Base-by-base conservation (phyloP, 2,113 vertebrate genomes). In the Sphyrna mokarran region DNA sequence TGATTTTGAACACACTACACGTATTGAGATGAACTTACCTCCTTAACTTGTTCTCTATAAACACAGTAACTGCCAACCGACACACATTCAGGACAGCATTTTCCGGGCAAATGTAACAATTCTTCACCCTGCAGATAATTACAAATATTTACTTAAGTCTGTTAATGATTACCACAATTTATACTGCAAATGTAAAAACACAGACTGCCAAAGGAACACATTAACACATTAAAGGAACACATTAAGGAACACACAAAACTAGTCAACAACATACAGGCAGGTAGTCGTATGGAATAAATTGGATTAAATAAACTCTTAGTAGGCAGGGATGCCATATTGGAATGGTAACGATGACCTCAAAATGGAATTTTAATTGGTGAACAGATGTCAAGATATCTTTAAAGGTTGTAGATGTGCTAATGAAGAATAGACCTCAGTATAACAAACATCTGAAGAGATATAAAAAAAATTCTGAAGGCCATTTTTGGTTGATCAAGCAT, bases 61-160 rank as follows among this genome's bases (percentile, higher is more conserved):
- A 98, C 96, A 97, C 99, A 99, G 96, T 96, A 96, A 6, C 97
- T 96, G 61, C 90, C 97, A 9, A 95, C 96, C 1, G 98, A 96
- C 93, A 98, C 97, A 96, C 99, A 99, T 97, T 99, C 98, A 14
- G 98, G 97, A 96, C 99, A 99, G 96, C 99, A 99, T 96, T 98
- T 99, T 78, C 97, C 98, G 61, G 97, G 96, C 40, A 98, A 96
- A 96, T 98, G 98, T 96, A 98, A 96, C 95, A 98, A 97, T 96
- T 98, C 98, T 96, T 98, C 98, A 66, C 97, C 98, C 99, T 99
- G 96, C 22, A 61, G 96, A 97, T 20, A 95, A 66, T 95, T 95
- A 54, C 70, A 94, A 94, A 33, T 69, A 20, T 95, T 61, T 95
- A 40, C 54, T 95, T 22, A 48, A 29, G 76, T 95, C 40, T 48